Evolutionary conservation across 1,140 invertebrate genomes (phyloP), one percentile per base, ranked within the genome.

Genomic region (Gonioctena quinquepunctata): DNA sequence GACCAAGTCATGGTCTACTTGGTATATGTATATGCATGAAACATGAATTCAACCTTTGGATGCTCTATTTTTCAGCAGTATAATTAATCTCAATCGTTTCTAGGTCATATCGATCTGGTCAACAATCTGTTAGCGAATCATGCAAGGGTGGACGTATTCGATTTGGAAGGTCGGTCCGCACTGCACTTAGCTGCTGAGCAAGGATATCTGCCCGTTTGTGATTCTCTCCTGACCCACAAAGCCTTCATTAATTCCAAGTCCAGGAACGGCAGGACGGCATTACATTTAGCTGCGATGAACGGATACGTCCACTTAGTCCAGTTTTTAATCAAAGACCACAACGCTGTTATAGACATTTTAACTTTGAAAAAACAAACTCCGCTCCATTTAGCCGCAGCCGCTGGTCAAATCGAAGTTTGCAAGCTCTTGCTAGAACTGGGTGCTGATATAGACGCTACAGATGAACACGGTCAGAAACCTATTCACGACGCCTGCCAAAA

Each of bases 171-270:
- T 8, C 88, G 96, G 76, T 97, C 96, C 0, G 96, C 96, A 0
- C 86, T 99, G 48, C 98, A 99, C 84, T 85, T 99, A 68, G 96
- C 97, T 0, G 96, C 96, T 1, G 96, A 99, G 80, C 92, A 93
- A 77, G 97, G 97, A 0, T 98, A 94, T 80, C 83, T 93, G 49
- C 89, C 96, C 83, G 94, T 99, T 0, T 97, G 96, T 79, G 96
- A 99, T 82, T 92, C 96, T 8, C 84, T 99, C n/a, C 85, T 99
- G 16, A 92, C 93, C 62, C 94, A 97, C 83, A 99, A 99, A 85
- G 98, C 98, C 0, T 99, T 99, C 83, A 98, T 99, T 56, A 99
- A 99, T 84, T 98, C 93, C 1, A 99, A 94, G 86, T 96, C 90
- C 0, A 86, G 93, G 76, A 93, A 94, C 68, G 93, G 94, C 42